Percentiles rank a stretch among this genome's conserved stretches.
phyloP scores from a whole-genome alignment of 2,113 vertebrate genomes.

The Neoarius graeffei region DNA sequence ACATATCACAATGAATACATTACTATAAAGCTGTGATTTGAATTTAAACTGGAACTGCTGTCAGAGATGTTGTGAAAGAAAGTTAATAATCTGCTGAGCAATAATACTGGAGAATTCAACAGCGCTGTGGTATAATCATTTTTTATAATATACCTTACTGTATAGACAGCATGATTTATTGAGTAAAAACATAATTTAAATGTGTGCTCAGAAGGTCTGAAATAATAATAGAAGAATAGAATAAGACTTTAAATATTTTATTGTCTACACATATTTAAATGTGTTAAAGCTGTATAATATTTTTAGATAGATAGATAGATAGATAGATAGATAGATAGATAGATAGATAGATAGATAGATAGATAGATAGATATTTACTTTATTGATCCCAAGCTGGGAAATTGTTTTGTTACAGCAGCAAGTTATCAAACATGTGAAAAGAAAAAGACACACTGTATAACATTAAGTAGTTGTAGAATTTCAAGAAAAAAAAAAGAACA shows the following conservation, averaged over 20 bases:
- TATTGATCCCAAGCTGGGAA: no score
- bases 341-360: background rate
- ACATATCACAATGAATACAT: background rate
- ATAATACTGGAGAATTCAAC: background rate
- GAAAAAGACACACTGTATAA: no score
- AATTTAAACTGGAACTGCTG: background rate
- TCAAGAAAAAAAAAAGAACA: no score
- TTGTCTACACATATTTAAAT: background rate
- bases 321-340: background rate
- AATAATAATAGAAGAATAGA: background rate
- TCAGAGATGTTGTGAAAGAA: background rate
- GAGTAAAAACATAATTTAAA: background rate
- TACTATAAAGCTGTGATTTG: background rate
- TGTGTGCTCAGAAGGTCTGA: background rate
- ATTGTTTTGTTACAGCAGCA: no score
- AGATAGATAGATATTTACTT: no score
- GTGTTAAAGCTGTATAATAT: background rate
- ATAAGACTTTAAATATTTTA: background rate
- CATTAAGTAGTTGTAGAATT: no score
- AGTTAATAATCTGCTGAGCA: background rate
- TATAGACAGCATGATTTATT: background rate
- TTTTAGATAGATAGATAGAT: background rate
- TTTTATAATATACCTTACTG: background rate
- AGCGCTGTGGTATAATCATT: background rate
- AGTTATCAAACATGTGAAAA: no score